Conservation (phyloP, 1,140 invertebrate species). For the Aphis gossypii region DNA sequence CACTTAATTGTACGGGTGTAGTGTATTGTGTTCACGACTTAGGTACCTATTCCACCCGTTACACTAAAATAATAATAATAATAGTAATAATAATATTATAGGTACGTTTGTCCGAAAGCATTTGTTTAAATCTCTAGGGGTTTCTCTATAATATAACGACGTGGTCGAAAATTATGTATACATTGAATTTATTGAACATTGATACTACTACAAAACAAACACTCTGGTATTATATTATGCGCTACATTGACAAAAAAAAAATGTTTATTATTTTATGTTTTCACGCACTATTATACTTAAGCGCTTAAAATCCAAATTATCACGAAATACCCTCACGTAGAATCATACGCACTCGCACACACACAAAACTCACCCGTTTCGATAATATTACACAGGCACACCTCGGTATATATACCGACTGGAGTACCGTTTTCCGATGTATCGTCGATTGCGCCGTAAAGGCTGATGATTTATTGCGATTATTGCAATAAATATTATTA, state of each 20-base stretch:
- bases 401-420: not conserved
- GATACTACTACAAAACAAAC: not conserved
- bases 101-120: not conserved
- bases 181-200: not conserved
- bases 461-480: not conserved
- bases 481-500: not conserved
- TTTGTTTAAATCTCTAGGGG: not conserved
- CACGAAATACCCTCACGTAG: not conserved
- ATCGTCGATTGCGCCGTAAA: not conserved
- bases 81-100: too few species aligned
- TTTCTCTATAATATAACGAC: not conserved
- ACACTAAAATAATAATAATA: not conserved
- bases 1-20: not conserved
- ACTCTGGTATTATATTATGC: not conserved
- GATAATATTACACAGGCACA: not conserved
- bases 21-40: conserved; percentile 23
- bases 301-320: not conserved
- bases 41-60: not conserved
- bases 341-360: not conserved
- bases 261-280: not conserved
- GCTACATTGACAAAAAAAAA: not conserved
- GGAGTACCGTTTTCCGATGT: not conserved
- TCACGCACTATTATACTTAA: not conserved
- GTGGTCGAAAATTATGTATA: not conserved
- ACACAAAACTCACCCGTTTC: not conserved